phyloP scores from a whole-genome alignment of 2,888 invertebrate genomes.

The Anoncus sp. region DNA sequence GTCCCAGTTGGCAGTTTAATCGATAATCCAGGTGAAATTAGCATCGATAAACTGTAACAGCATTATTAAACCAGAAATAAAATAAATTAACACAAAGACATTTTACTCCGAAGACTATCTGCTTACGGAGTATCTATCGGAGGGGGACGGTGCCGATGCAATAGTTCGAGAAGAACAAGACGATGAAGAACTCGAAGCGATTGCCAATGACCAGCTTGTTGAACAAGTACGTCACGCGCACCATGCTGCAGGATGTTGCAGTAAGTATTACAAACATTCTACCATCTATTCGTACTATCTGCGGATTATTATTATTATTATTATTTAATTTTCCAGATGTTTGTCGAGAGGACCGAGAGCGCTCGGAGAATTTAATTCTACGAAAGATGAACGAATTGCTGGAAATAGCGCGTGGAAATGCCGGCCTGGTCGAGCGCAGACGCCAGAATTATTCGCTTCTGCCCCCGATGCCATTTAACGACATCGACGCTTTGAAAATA shows the following conservation, averaged over 20 bases:
- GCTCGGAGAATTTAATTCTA: not conserved
- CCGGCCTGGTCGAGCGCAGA: not conserved
- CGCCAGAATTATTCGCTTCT: not conserved
- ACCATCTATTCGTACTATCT: not conserved
- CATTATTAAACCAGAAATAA: no score
- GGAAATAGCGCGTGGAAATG: not conserved
- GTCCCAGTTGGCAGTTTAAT: no score
- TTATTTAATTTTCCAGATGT: not conserved
- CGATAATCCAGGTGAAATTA: no score
- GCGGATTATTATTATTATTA: not conserved
- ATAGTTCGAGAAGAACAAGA: no score
- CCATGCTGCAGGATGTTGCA: conserved; percentile 13
- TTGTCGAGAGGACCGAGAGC: not conserved
- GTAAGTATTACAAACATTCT: conserved; percentile 5
- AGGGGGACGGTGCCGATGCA: no score
- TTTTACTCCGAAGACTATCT: no score
- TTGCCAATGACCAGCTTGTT: no score
- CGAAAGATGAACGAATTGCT: not conserved
- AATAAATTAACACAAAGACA: no score
- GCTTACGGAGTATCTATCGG: no score
- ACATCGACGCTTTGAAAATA: not conserved
- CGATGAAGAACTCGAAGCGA: no score
- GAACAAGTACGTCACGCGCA: not conserved
- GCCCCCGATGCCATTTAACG: conserved; percentile 17
- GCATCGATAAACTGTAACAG: no score